phyloP scores from a whole-genome alignment of 2,113 vertebrate genomes.

The Anser brachyrhynchus region DNA sequence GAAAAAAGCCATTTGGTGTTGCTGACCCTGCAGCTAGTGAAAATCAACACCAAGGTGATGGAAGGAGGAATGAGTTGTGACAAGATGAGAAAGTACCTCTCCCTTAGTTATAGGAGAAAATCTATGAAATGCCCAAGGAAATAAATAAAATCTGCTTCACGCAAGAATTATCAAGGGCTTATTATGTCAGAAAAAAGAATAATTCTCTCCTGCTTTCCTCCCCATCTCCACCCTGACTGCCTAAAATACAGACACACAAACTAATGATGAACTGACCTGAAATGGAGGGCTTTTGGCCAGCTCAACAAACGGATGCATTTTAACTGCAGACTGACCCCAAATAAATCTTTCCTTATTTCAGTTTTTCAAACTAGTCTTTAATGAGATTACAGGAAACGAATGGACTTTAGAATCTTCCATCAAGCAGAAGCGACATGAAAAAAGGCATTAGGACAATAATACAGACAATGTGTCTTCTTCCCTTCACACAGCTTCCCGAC shows the following conservation, averaged over 20 bases:
- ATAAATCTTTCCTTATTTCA: neutral
- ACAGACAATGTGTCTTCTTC: neutral
- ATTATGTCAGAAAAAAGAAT: slow-evolving; percentile 28
- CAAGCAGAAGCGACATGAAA: neutral
- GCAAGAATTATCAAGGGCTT: slow-evolving; percentile 58
- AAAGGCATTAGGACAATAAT: neutral
- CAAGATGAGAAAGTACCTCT: slow-evolving; percentile 62
- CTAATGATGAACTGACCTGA: neutral
- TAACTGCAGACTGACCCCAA: neutral
- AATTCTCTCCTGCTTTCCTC: slow-evolving; percentile 2
- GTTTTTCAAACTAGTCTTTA: slow-evolving; percentile 2
- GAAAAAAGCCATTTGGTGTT: slow-evolving; percentile 33
- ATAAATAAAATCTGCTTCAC: slow-evolving; percentile 61
- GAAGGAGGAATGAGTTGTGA: slow-evolving; percentile 45
- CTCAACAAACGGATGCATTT: neutral
- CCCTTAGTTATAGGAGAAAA: slow-evolving; percentile 48
- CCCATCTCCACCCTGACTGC: neutral
- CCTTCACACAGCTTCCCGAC: neutral
- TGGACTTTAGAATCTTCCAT: neutral
- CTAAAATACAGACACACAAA: neutral
- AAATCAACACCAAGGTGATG: slow-evolving; percentile 50
- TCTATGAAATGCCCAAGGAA: slow-evolving; percentile 62
- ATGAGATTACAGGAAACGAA: neutral
- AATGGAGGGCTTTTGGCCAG: neutral
- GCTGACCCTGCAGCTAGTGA: neutral